A percentile compares a stretch with the other conserved stretches of the same genome.
phyloP scores from a whole-genome alignment of 1,140 invertebrate species.

The Ylistrum balloti region DNA sequence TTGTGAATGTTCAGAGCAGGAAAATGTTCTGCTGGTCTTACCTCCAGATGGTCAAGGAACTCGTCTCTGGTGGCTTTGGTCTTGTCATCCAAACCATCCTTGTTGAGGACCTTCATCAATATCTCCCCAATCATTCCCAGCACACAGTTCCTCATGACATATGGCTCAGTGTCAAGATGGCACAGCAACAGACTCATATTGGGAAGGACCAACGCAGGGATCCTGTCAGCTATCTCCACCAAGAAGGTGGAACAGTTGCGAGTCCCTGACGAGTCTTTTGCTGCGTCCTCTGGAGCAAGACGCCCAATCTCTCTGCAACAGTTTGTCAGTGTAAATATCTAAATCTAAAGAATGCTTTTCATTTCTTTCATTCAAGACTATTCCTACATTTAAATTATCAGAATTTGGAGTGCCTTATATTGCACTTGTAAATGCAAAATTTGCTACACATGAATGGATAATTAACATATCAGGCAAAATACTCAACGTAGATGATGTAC shows the following conservation, averaged over 20 bases:
- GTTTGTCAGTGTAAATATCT: too few species aligned
- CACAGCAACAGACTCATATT: constrained; percentile 85
- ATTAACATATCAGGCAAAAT: too few species aligned
- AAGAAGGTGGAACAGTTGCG: constrained; percentile 88
- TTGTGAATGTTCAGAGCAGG: too few species aligned
- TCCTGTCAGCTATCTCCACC: constrained; percentile 86
- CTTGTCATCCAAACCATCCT: constrained; percentile 88
- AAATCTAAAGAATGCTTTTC: too few species aligned
- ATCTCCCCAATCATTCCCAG: constrained; percentile 91
- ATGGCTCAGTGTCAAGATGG: constrained; percentile 88
- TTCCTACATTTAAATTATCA: too few species aligned
- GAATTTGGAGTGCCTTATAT: too few species aligned
- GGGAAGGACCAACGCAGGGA: constrained; percentile 87
- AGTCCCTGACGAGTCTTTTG: constrained; percentile 85
- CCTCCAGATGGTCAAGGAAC: constrained; percentile 81
- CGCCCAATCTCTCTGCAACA: constrained; percentile 86
- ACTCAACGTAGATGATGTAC: too few species aligned
- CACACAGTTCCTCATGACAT: constrained; percentile 90
- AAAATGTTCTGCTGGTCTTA: constrained; percentile 49
- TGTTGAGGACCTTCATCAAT: constrained; percentile 87
- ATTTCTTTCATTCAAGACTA: too few species aligned
- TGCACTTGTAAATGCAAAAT: too few species aligned
- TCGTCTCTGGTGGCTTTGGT: constrained; percentile 77
- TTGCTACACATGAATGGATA: too few species aligned
- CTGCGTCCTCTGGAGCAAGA: constrained; percentile 84